These are phyloP conservation scores for Vesta saturnalis DNA, from an alignment of 2,888 invertebrate species.

Conservation along the genomic window DNA sequence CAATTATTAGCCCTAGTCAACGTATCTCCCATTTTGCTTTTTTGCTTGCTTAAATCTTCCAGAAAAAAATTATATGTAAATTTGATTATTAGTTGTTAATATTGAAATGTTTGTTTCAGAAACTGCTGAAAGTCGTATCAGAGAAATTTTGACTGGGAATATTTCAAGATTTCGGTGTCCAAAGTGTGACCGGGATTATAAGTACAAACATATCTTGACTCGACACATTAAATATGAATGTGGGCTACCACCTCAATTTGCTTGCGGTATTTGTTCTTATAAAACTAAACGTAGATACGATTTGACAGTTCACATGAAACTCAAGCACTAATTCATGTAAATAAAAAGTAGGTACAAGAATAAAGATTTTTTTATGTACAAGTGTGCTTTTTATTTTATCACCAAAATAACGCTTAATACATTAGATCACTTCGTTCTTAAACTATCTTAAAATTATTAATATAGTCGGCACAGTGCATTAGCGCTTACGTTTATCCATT, in stretches of 20 bases:
- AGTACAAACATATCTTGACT: conserved; percentile 53
- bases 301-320: conserved; percentile 27
- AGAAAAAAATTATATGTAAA: too few relatives aligned
- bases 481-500: too few relatives aligned
- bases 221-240: conserved; percentile 69
- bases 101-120: conserved; percentile 23
- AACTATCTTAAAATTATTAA: too few relatives aligned
- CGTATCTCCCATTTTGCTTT: too few relatives aligned
- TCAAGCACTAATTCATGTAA: conserved; percentile 20
- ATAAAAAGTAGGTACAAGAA: too few relatives aligned
- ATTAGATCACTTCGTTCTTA: too few relatives aligned
- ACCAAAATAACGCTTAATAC: too few relatives aligned
- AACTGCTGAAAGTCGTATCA: conserved; percentile 26
- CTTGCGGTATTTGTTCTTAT: conserved; percentile 38
- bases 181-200: conserved; percentile 55
- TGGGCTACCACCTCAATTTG: conserved; percentile 64
- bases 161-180: conserved; percentile 45
- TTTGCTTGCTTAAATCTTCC: too few relatives aligned
- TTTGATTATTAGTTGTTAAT: not conserved
- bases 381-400: too few relatives aligned
- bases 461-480: too few relatives aligned
- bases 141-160: conserved; percentile 27
- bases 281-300: conserved; percentile 36
- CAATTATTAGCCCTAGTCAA: too few relatives aligned
- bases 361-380: too few relatives aligned